Evolutionary conservation across 53 echinoderm and acorn worm species (phyloP).

Genomic region (Henricia sp.): DNA sequence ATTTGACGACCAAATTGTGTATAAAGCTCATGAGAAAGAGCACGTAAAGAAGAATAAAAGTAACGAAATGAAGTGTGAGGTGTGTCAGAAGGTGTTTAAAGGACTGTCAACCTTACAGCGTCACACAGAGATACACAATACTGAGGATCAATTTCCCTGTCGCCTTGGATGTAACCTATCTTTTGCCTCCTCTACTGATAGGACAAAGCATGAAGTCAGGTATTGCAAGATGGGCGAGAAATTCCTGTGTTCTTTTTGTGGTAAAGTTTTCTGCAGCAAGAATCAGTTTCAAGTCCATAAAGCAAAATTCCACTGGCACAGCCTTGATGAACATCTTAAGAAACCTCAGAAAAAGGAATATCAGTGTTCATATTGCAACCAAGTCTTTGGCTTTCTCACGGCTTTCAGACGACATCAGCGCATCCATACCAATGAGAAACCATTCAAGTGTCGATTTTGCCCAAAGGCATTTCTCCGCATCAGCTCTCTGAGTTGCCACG

Average conservation of each 20-base stretch:
- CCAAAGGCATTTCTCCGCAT: not conserved
- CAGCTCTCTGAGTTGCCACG: not conserved
- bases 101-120: not conserved
- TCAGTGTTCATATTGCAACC: not conserved
- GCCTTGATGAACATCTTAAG: not conserved
- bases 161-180: not conserved
- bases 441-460: slow-evolving; percentile 36
- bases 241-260: not conserved
- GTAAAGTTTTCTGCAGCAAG: not conserved
- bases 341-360: not conserved
- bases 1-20: slow-evolving; percentile 2
- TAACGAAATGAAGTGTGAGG: not conserved
- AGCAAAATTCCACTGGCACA: not conserved
- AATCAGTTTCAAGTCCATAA: not conserved
- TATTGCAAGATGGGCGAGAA: not conserved
- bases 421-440: slow-evolving; percentile 15
- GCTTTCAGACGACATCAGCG: slow-evolving; percentile 22
- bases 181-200: slow-evolving; percentile 8
- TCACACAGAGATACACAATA: slow-evolving; percentile 22
- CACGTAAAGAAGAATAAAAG: slow-evolving; percentile 3
- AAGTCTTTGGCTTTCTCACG: not conserved
- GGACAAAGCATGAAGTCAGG: slow-evolving; percentile 1
- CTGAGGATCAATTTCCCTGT: slow-evolving; percentile 10
- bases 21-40: not conserved
- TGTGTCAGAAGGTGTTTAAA: not conserved